Conservation (phyloP, 1,140 invertebrate genomes). For the Heliothis subflexa region DNA sequence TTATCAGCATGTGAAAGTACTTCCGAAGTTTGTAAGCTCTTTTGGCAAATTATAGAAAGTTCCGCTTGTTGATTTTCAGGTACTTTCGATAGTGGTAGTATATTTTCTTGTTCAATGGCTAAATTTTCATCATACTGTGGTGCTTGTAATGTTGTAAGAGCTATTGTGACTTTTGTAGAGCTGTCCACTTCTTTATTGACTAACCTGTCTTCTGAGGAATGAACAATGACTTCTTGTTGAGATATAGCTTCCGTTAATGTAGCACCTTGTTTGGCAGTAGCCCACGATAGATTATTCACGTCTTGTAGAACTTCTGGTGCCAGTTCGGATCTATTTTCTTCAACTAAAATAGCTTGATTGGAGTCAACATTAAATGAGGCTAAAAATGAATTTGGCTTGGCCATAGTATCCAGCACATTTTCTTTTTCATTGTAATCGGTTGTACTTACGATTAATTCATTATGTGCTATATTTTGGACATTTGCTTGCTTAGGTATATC, state of each 20-base stretch:
- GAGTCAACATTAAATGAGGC: constrained; percentile 65
- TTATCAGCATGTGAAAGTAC: constrained; percentile 71
- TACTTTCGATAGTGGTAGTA: constrained; percentile 46
- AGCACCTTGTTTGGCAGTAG: constrained; percentile 54
- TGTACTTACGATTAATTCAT: constrained; percentile 70
- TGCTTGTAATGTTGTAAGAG: constrained; percentile 61
- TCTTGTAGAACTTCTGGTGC: constrained; percentile 54
- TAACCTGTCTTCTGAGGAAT: constrained; percentile 64
- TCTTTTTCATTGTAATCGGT: constrained; percentile 74
- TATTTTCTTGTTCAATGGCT: constrained; percentile 67
- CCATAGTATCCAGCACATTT: constrained; percentile 51
- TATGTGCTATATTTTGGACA: constrained; percentile 66
- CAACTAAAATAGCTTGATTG: constrained; percentile 65
- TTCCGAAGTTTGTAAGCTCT: constrained; percentile 71
- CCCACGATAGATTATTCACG: constrained; percentile 38
- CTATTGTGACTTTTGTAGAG: constrained; percentile 56
- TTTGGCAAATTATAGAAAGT: constrained; percentile 59
- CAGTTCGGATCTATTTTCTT: constrained; percentile 66
- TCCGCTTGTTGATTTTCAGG: constrained; percentile 70
- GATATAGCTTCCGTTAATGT: constrained; percentile 66
- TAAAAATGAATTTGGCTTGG: constrained; percentile 50
- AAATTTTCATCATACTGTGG: constrained; percentile 69
- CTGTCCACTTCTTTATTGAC: constrained; percentile 43
- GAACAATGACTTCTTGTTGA: constrained; percentile 71
- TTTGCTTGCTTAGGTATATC: constrained; percentile 58